phyloP scores from a whole-genome alignment of 1,140 invertebrate species.

The Piezodorus guildinii region DNA sequence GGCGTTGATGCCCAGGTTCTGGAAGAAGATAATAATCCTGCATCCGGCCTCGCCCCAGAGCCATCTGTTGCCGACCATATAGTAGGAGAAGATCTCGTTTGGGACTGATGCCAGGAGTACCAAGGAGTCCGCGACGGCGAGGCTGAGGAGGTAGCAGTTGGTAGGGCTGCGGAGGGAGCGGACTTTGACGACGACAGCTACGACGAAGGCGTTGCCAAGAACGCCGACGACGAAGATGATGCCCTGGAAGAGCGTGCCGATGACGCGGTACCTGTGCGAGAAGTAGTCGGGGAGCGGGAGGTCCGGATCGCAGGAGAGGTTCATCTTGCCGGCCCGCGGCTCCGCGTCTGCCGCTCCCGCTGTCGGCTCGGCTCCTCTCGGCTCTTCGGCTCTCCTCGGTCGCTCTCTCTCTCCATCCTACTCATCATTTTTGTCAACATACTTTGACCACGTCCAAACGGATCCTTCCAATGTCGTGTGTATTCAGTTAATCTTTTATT shows the following conservation, averaged over 20 bases:
- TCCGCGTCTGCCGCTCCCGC: background rate
- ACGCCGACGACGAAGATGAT: constrained; percentile 44
- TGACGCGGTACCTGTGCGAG: constrained; percentile 38
- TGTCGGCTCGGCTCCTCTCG: background rate
- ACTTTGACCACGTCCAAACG: no score
- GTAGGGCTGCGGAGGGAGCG: constrained; percentile 46
- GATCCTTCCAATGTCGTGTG: no score
- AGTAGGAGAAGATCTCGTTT: constrained; percentile 46
- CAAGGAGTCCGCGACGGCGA: constrained; percentile 47
- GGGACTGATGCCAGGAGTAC: constrained; percentile 46
- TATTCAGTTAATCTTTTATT: no score
- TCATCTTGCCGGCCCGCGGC: constrained; percentile 5
- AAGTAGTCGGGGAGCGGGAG: constrained; percentile 34
- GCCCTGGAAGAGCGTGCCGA: constrained; percentile 46
- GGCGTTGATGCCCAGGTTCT: constrained; percentile 56
- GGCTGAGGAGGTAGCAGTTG: constrained; percentile 48
- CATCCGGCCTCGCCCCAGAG: constrained; percentile 48
- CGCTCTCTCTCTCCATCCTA: background rate
- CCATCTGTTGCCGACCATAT: constrained; percentile 36
- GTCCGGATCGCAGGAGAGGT: constrained; percentile 17
- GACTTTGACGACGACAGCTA: constrained; percentile 39
- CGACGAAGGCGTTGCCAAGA: constrained; percentile 44
- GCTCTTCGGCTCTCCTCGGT: background rate
- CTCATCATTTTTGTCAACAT: no score
- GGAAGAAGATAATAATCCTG: constrained; percentile 47